These are phyloP conservation scores for Meandrina meandrites DNA, from an alignment of 92 coral and sea anemone species.

Conservation along the genomic window DNA sequence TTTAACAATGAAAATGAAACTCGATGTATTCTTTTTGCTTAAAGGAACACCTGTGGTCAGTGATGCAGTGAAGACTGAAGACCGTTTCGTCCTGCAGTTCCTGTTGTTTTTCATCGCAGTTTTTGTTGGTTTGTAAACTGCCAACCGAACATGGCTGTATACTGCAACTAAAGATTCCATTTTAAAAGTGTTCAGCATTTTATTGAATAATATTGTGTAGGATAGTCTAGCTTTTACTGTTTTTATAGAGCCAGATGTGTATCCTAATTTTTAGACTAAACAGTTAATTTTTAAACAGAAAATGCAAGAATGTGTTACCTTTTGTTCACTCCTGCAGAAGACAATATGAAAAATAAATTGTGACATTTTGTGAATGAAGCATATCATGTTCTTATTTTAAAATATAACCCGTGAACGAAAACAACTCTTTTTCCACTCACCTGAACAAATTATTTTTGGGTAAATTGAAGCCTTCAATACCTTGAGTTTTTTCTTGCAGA, in stretches of 20 bases:
- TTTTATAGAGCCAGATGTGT: not conserved
- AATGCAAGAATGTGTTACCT: not conserved
- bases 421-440: not conserved
- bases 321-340: not conserved
- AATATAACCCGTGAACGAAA: not conserved
- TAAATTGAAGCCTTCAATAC: not conserved
- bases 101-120: not conserved
- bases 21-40: not conserved
- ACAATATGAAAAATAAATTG: not conserved
- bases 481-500: not conserved
- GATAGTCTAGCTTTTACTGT: not conserved
- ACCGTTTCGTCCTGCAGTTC: not conserved
- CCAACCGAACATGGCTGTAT: not conserved
- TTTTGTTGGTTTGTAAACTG: not conserved
- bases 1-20: not conserved
- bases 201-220: not conserved
- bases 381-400: not conserved
- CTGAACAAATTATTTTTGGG: not conserved
- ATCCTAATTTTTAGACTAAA: not conserved
- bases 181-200: not conserved
- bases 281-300: not conserved
- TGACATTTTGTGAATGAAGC: too few species aligned
- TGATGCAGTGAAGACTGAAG: not conserved
- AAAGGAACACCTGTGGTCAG: constrained; percentile 1
- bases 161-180: not conserved